Evolutionary conservation across 2,888 invertebrate species (phyloP).

Genomic region (Autographa gamma): DNA sequence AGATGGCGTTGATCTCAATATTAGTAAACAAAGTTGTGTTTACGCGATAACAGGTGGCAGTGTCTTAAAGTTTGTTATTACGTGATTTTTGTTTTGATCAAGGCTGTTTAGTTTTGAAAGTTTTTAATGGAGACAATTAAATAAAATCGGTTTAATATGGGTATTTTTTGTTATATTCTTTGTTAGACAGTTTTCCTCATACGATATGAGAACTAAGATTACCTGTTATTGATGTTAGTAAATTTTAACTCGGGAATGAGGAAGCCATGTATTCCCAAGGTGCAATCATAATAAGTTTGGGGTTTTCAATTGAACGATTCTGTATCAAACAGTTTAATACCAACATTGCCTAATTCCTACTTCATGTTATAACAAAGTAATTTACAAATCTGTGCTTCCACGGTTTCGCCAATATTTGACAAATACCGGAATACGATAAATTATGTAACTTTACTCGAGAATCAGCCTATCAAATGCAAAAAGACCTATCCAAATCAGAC

Average conservation of each 20-base stretch:
- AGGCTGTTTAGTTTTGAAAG: neutral
- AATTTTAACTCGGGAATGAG: neutral
- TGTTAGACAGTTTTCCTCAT: neutral
- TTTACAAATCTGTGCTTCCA: no score
- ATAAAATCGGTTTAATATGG: neutral
- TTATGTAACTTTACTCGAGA: no score
- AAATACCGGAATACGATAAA: no score
- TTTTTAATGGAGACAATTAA: neutral
- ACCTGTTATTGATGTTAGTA: neutral
- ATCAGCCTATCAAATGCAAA: no score
- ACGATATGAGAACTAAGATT: neutral
- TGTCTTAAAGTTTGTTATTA: neutral
- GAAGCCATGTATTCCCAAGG: neutral
- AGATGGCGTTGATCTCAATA: slow-evolving; percentile 24
- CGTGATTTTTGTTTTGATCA: neutral
- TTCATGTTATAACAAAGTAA: no score
- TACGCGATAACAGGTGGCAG: neutral
- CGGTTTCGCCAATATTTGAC: no score
- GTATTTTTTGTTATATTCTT: neutral
- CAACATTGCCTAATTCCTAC: no score
- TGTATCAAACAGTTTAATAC: no score
- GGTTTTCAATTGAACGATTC: neutral
- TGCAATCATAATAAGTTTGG: neutral
- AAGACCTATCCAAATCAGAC: no score
- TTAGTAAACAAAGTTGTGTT: neutral